Conservation (phyloP, 2,113 vertebrate genomes). For the Grantiella picta region DNA sequence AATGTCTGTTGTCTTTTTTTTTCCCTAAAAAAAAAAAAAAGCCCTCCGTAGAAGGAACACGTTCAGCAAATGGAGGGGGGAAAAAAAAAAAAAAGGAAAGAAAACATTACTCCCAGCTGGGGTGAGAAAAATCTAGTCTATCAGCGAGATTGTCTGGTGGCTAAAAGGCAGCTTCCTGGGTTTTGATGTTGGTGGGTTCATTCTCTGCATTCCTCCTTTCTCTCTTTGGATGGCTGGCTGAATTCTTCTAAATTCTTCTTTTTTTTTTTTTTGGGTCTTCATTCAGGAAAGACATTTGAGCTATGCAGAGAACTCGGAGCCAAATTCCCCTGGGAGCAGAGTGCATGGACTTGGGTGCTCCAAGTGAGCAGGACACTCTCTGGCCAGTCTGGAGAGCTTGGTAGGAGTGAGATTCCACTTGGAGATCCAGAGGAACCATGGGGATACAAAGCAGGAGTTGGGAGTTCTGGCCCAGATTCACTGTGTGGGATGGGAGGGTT, state of each 20-base stretch:
- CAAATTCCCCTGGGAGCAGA: neutral
- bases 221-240: neutral
- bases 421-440: neutral
- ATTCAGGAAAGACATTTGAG: neutral
- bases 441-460: neutral
- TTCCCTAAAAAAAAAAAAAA: neutral
- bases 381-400: neutral
- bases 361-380: neutral
- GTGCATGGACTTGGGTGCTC: neutral
- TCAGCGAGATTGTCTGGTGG: slow-evolving; percentile 37
- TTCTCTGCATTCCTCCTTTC: slow-evolving; percentile 9
- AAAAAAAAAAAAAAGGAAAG: neutral
- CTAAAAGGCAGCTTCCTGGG: slow-evolving; percentile 62
- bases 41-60: neutral
- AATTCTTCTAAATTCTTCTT: neutral
- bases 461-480: neutral
- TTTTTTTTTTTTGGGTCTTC: neutral
- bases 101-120: slow-evolving; percentile 42
- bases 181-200: slow-evolving; percentile 17
- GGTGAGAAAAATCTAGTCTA: slow-evolving; percentile 62
- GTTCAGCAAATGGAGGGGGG: slow-evolving; percentile 53
- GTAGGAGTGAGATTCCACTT: neutral
- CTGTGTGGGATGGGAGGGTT: neutral
- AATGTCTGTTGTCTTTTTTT: slow-evolving; percentile 36
- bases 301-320: neutral